phyloP scores from a whole-genome alignment of 35 echinoderm and acorn worm species.

The Hemicentrotus pulcherrimus region DNA sequence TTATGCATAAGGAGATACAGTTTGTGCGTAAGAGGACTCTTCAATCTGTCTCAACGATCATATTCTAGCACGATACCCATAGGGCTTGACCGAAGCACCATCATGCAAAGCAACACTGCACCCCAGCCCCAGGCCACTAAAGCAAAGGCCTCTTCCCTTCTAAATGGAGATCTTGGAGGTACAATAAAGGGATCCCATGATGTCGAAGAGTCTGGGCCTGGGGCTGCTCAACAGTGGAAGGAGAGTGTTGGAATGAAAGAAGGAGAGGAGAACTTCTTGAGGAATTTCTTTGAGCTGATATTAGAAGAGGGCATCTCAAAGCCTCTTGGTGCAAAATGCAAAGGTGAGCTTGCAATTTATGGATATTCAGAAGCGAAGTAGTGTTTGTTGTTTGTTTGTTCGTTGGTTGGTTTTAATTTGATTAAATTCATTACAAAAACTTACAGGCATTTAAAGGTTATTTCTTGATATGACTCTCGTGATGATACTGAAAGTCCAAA shows the following conservation, averaged over 20 bases:
- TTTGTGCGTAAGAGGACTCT: not conserved
- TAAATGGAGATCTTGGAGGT: not conserved
- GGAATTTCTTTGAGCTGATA: slow-evolving; percentile 53
- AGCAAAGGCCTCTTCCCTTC: not conserved
- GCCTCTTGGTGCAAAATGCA: slow-evolving; percentile 53
- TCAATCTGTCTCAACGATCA: not conserved
- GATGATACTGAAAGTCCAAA: no score
- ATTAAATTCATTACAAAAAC: no score
- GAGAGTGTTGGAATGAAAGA: not conserved
- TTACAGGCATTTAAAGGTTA: no score
- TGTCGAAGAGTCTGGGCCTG: not conserved
- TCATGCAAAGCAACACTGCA: not conserved
- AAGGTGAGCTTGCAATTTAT: slow-evolving; percentile 28
- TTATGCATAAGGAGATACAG: not conserved
- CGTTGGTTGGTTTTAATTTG: no score
- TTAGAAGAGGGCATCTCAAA: slow-evolving; percentile 44
- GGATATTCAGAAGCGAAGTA: not conserved
- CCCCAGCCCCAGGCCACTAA: not conserved
- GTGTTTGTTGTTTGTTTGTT: no score
- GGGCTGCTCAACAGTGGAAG: not conserved
- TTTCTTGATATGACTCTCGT: not conserved
- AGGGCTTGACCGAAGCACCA: not conserved
- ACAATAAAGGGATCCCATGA: not conserved
- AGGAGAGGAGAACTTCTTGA: slow-evolving; percentile 44
- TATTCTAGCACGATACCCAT: not conserved